These are phyloP conservation scores for Copsychus sechellarum DNA, from an alignment of 2,113 vertebrate genomes.

Conservation along the genomic window DNA sequence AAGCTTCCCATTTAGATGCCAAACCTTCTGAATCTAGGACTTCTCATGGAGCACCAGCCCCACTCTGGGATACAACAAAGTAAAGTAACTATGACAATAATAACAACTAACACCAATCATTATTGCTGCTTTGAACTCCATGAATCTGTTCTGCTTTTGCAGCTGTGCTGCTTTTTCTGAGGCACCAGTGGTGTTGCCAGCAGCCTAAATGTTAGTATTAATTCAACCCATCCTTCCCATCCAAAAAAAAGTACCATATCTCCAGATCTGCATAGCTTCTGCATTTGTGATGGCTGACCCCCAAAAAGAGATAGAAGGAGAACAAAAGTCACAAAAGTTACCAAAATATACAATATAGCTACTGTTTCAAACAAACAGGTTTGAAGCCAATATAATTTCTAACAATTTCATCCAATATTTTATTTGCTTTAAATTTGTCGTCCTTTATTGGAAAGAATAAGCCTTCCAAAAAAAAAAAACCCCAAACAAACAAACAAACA, in stretches of 20 bases:
- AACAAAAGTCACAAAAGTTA: slow-evolving; percentile 26
- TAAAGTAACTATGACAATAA: neutral
- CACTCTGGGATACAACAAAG: neutral
- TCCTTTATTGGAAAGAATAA: neutral
- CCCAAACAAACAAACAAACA: no score
- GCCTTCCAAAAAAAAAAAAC: neutral
- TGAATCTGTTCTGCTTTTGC: slow-evolving; percentile 1
- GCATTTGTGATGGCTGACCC: slow-evolving; percentile 51
- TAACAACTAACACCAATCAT: neutral
- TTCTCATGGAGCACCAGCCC: neutral
- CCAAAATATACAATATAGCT: slow-evolving; percentile 35
- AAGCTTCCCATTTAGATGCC: neutral
- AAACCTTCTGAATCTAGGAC: neutral
- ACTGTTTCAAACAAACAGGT: slow-evolving; percentile 41
- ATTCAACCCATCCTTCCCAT: neutral
- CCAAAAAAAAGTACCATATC: slow-evolving; percentile 17
- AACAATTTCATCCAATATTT: neutral
- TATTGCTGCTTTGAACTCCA: neutral
- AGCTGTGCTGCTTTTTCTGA: slow-evolving; percentile 11
- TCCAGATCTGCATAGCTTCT: slow-evolving; percentile 44
- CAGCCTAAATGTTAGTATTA: neutral
- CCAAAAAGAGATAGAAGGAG: neutral
- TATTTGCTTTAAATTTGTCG: neutral
- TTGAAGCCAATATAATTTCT: slow-evolving; percentile 14
- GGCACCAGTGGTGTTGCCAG: neutral